Evolutionary conservation across 1,140 invertebrate genomes (phyloP).

Genomic region (Calliopsis andreniformis): DNA sequence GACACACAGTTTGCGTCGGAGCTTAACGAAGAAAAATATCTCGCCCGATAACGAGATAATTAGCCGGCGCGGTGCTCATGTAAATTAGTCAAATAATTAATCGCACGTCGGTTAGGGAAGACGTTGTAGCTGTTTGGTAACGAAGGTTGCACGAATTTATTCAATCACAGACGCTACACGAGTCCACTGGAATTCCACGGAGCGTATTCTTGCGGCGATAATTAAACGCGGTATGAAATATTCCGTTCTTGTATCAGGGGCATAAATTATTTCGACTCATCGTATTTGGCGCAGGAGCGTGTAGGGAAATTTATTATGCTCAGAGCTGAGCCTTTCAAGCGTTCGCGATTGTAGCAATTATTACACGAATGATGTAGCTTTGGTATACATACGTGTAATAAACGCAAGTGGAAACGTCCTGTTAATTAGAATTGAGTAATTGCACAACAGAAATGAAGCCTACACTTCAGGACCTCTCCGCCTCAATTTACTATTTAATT

Average conservation of each 20-base stretch:
- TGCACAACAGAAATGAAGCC: too few relatives aligned
- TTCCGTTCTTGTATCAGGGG: neutral
- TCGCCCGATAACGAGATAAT: slow-evolving; percentile 17
- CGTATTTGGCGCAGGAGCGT: slow-evolving; percentile 42
- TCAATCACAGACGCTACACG: slow-evolving; percentile 7
- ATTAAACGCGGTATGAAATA: slow-evolving; percentile 40
- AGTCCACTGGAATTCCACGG: neutral
- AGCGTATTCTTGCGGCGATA: slow-evolving; percentile 26
- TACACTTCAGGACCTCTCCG: too few relatives aligned
- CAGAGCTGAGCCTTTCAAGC: slow-evolving; percentile 18
- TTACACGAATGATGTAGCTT: slow-evolving; percentile 24
- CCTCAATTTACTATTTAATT: too few relatives aligned
- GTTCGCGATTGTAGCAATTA: slow-evolving; percentile 35
- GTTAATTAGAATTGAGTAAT: too few relatives aligned
- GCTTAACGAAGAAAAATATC: too few relatives aligned
- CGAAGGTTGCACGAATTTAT: slow-evolving; percentile 32
- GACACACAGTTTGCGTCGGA: too few relatives aligned
- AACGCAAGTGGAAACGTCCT: too few relatives aligned
- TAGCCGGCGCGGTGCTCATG: slow-evolving; percentile 10
- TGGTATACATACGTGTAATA: too few relatives aligned
- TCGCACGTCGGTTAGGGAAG: neutral
- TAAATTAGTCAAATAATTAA: slow-evolving; percentile 32
- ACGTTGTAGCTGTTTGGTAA: neutral
- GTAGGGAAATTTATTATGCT: slow-evolving; percentile 34
- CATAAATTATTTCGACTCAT: slow-evolving; percentile 50